Base-by-base conservation (phyloP, 1,140 invertebrate genomes). In the Pentalonia nigronervosa region DNA sequence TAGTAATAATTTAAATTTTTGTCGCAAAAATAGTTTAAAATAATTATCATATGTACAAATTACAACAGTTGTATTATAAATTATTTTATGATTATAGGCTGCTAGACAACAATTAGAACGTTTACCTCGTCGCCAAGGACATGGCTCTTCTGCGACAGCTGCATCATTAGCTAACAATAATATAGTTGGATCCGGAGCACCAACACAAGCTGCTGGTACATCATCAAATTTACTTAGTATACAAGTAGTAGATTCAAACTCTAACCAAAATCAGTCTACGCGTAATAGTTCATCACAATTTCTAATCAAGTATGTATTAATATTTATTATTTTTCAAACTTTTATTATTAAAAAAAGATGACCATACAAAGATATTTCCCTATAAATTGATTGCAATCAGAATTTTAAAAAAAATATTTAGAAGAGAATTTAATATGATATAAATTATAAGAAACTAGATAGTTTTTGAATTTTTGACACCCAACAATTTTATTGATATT, bases 81-180 rank as follows among this genome's bases (percentile, higher is more conserved):
- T 9, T 48, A 60, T 86, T 47, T 25, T 92, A 48, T 81, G 60
- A 14, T 67, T 81, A 81, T 95, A 97, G 97, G 97, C 97, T 94
- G 97, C 97, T 60, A 96, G 98, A 94, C 98, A 98, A 96, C 97
- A 98, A 95, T 95, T 98, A 94, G 98, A 98, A 95, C 96, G 98
- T 94, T 96, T 98, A 95, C 98, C 98, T 94, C 96, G 98, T 94
- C 96, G 98, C 94, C 97, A 97, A 94, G 96, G 96, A 84, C 96
- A 96, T 94, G 95, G 95, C 30, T 95, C 96, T 93, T 95, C 93
- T 88, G 94, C 94, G 50, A 95, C 95, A 94, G 90, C 93, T 45
- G 86, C 93, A 86, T 93, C 91, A 76, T 93, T 93, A 48, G 91
- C 91, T 56, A 93, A 93, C 56, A 93, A 93, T n/a, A 93, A 93